phyloP scores from a whole-genome alignment of 2,797 vertebrate genomes.

The Sebastes baramenuke region DNA sequence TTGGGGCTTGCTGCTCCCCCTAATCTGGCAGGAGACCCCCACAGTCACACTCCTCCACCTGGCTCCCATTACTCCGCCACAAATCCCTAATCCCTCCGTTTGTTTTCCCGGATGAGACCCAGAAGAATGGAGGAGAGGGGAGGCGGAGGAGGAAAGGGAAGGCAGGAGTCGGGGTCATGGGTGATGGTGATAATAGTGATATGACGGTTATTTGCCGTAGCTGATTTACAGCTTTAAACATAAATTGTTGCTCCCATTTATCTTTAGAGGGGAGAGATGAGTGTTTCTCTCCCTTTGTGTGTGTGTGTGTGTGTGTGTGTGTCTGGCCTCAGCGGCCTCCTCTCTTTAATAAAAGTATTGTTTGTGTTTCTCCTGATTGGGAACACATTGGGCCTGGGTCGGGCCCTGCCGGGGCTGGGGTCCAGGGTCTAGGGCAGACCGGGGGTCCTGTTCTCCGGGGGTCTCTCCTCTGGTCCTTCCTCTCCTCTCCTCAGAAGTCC shows the following conservation, averaged over 20 bases:
- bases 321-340: slow-evolving; percentile 46
- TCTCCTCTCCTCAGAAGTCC: slow-evolving; percentile 92
- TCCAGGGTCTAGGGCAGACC: slow-evolving; percentile 79
- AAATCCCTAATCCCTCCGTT: slow-evolving; percentile 84
- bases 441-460: slow-evolving; percentile 88
- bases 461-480: slow-evolving; percentile 87
- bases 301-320: slow-evolving; percentile 1
- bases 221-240: slow-evolving; percentile 34
- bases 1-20: slow-evolving; percentile 54
- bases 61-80: slow-evolving; percentile 81
- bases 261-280: background rate
- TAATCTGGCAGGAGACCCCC: slow-evolving; percentile 79
- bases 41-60: slow-evolving; percentile 82
- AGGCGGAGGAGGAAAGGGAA: slow-evolving; percentile 58
- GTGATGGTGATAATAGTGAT: slow-evolving; percentile 59
- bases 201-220: slow-evolving; percentile 36
- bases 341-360: slow-evolving; percentile 94
- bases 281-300: background rate
- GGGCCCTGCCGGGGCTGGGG: slow-evolving; percentile 65
- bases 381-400: slow-evolving; percentile 91
- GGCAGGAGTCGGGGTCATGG: slow-evolving; percentile 51
- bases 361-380: slow-evolving; percentile 95
- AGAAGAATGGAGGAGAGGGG: slow-evolving; percentile 60
- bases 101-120: slow-evolving; percentile 82
- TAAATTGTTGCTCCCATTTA: slow-evolving; percentile 1